Conservation (phyloP, 2,113 vertebrate species). For the Rhabdornis inornatus region DNA sequence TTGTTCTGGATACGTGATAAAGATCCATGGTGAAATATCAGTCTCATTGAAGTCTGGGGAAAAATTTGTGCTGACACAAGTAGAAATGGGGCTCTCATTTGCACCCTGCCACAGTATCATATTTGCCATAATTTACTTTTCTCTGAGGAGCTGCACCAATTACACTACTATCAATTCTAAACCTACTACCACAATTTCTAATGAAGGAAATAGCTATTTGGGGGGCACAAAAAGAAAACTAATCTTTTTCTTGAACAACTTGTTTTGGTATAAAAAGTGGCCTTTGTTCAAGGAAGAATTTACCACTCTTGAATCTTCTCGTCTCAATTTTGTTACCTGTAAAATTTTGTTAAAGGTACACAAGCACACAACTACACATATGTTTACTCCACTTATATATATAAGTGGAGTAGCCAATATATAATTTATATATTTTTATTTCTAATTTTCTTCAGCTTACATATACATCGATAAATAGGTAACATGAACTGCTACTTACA, state of each 20-base stretch:
- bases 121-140: not conserved
- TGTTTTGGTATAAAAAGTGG: not conserved
- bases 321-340: not conserved
- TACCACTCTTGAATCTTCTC: not conserved
- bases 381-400: not conserved
- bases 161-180: not conserved
- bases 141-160: not conserved
- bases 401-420: not conserved
- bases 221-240: not conserved
- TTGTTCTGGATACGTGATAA: constrained; percentile 11
- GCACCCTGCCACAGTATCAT: not conserved
- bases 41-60: not conserved
- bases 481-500: not conserved
- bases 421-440: not conserved
- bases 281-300: not conserved
- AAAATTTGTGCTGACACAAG: constrained; percentile 9
- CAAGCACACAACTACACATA: not conserved
- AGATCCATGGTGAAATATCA: constrained; percentile 13
- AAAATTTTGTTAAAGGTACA: not conserved
- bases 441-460: not conserved
- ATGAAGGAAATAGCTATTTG: not conserved
- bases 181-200: not conserved
- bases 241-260: not conserved
- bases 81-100: not conserved
- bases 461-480: not conserved